A percentile compares a stretch with the other conserved stretches of the same genome.
These are phyloP conservation scores for Protonibea diacanthus DNA, from an alignment of 2,797 vertebrate species.

Conservation along the genomic window DNA sequence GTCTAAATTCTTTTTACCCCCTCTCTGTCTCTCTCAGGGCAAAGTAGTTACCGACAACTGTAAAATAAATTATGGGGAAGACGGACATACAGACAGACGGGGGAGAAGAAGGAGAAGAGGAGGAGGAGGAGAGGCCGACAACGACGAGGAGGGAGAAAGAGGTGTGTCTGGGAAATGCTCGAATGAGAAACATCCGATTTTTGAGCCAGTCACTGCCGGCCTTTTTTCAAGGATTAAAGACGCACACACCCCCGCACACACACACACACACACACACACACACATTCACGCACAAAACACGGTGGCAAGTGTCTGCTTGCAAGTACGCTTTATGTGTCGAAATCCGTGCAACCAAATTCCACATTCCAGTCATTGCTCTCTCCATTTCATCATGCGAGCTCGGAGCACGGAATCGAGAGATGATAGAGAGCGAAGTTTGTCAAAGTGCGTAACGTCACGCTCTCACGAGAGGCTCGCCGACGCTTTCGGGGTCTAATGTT, in stretches of 20 bases:
- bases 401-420: constrained; percentile 8
- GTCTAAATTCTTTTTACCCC: constrained; percentile 41
- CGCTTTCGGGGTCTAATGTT: background rate
- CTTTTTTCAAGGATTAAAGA: constrained; percentile 69
- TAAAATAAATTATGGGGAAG: constrained; percentile 53
- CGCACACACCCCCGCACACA: constrained; percentile 43
- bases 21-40: constrained; percentile 12
- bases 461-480: background rate
- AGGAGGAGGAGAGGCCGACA: too few relatives aligned
- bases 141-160: constrained; percentile 50
- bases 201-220: constrained; percentile 76
- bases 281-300: constrained; percentile 27
- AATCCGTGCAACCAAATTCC: constrained; percentile 70
- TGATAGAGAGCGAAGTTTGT: constrained; percentile 7
- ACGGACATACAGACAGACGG: constrained; percentile 9
- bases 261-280: constrained; percentile 7
- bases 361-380: constrained; percentile 81
- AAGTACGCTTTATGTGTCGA: constrained; percentile 74
- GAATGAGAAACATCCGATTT: constrained; percentile 83
- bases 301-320: constrained; percentile 81
- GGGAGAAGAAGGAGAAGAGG: background rate
- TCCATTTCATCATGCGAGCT: constrained; percentile 70
- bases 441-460: background rate
- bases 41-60: constrained; percentile 42
- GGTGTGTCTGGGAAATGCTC: constrained; percentile 80